These are phyloP conservation scores for Pyrrhosoma nymphula DNA, from an alignment of 2,888 invertebrate species.

Conservation along the genomic window DNA sequence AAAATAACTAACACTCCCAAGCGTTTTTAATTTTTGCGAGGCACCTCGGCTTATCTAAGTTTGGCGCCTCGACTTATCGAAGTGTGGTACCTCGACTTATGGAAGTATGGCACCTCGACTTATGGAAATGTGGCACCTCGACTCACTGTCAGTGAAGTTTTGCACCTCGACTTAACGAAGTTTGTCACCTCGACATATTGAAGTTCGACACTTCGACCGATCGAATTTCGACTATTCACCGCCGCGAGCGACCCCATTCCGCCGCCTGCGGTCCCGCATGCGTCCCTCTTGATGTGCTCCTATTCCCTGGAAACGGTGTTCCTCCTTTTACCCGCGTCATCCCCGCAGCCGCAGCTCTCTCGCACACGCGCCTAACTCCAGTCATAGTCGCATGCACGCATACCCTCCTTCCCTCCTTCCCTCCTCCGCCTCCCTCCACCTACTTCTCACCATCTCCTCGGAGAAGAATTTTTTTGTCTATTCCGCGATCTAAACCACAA, in stretches of 20 bases:
- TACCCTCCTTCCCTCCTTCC: neutral
- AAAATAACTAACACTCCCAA: too few relatives aligned
- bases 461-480: neutral
- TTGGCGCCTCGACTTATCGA: too few relatives aligned
- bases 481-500: constrained; percentile 48
- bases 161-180: too few relatives aligned
- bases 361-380: neutral
- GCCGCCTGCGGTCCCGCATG: neutral
- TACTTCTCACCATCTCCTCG: neutral
- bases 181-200: too few relatives aligned
- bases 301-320: neutral
- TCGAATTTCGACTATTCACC: neutral
- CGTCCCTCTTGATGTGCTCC: neutral
- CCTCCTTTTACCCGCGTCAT: neutral
- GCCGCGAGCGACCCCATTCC: neutral
- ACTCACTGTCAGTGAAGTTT: too few relatives aligned
- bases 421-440: neutral
- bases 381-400: neutral
- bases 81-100: too few relatives aligned
- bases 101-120: too few relatives aligned
- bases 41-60: too few relatives aligned
- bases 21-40: too few relatives aligned
- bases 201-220: too few relatives aligned
- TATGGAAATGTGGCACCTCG: too few relatives aligned
- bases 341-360: neutral